Conservation (phyloP, 2,888 invertebrate species). For the Apodemia zela region DNA sequence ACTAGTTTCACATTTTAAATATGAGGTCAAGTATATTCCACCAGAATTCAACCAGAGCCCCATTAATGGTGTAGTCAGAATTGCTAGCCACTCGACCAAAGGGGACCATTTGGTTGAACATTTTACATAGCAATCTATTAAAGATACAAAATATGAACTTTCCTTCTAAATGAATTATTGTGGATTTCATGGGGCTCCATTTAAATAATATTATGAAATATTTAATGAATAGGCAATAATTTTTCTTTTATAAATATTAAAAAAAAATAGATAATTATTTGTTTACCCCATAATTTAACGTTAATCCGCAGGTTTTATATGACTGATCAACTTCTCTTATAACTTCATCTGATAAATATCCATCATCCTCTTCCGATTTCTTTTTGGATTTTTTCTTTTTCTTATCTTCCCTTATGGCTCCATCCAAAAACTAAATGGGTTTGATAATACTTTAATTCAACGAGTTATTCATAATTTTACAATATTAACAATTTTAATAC, state of each 20-base stretch:
- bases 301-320: constrained; percentile 55
- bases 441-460: neutral
- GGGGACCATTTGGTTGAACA: too few species aligned
- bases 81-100: too few species aligned
- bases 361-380: constrained; percentile 63
- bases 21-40: too few species aligned
- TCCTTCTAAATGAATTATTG: too few species aligned
- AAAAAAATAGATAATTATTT: neutral
- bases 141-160: too few species aligned
- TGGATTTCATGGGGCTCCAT: neutral
- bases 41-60: too few species aligned
- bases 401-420: constrained; percentile 61
- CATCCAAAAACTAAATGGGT: constrained; percentile 57
- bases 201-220: neutral
- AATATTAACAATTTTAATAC: constrained; percentile 30
- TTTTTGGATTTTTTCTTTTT: constrained; percentile 60
- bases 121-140: too few species aligned
- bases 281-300: constrained; percentile 55
- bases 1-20: too few species aligned
- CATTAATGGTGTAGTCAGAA: too few species aligned
- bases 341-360: constrained; percentile 65
- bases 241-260: too few species aligned
- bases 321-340: constrained; percentile 52
- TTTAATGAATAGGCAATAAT: too few species aligned
- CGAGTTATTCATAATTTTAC: neutral